Evolutionary conservation across 2,113 vertebrate species (phyloP).

Genomic region (Lota lota): DNA sequence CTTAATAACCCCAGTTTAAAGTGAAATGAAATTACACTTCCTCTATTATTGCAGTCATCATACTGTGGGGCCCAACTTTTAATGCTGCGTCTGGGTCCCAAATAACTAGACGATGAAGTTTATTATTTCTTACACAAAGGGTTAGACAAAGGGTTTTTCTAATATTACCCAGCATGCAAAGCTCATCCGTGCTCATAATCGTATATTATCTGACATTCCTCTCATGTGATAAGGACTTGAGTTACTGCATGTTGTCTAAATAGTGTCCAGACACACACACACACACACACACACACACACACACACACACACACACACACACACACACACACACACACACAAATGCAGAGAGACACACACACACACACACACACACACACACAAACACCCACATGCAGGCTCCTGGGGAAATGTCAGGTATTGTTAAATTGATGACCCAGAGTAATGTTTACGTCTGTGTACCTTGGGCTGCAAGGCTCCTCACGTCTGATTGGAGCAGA

Average conservation of each 20-base stretch:
- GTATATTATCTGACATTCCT: no score
- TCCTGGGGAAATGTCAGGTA: constrained; percentile 59
- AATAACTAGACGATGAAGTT: no score
- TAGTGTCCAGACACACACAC: neutral
- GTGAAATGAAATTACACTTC: constrained; percentile 3
- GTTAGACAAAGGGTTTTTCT: no score
- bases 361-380: constrained; percentile 9
- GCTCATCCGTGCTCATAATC: no score
- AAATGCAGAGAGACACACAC: neutral
- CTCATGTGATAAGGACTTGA: no score
- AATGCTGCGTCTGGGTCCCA: no score
- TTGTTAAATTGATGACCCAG: constrained; percentile 55
- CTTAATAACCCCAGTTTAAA: constrained; percentile 15
- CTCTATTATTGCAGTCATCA: neutral
- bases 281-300: constrained; percentile 1
- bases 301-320: neutral
- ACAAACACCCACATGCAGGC: constrained; percentile 7
- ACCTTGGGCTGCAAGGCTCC: constrained; percentile 39
- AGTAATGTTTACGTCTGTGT: constrained; percentile 51
- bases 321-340: neutral
- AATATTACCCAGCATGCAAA: no score
- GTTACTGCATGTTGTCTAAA: neutral
- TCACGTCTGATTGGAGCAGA: constrained; percentile 49
- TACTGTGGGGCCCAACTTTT: no score
- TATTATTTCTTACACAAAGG: no score